A percentile compares a stretch with the other conserved stretches of the same genome.
These are phyloP conservation scores for Paraescarpia echinospica DNA, from an alignment of 1,140 invertebrate species.

Conservation along the genomic window DNA sequence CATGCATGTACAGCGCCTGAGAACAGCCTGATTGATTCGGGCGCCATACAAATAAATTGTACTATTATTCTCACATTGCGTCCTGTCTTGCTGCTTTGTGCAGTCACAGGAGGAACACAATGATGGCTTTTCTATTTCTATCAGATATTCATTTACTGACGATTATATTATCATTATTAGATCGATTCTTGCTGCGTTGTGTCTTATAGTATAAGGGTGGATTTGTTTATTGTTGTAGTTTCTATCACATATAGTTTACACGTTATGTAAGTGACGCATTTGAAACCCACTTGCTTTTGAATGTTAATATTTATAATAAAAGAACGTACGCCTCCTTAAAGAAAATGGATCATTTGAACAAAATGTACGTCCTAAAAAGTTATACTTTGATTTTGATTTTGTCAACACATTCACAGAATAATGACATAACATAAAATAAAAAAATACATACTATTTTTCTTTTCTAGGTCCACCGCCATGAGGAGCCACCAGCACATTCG, in stretches of 20 bases:
- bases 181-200: not conserved
- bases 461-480: not conserved
- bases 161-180: not conserved
- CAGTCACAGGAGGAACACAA: no score
- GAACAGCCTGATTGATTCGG: no score
- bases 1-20: no score
- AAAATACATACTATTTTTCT: not conserved
- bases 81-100: no score
- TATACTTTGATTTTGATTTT: not conserved
- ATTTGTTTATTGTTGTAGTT: not conserved
- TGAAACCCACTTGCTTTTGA: not conserved
- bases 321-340: not conserved
- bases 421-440: no score
- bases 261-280: not conserved
- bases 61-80: no score
- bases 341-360: not conserved
- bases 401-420: not conserved
- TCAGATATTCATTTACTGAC: no score
- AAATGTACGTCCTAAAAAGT: no score
- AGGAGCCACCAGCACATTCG: not conserved
- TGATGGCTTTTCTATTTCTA: no score
- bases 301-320: not conserved
- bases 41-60: no score
- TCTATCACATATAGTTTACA: not conserved
- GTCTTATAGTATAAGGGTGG: no score